phyloP scores from a whole-genome alignment of 2,888 invertebrate species.

The Stratiomys singularior region DNA sequence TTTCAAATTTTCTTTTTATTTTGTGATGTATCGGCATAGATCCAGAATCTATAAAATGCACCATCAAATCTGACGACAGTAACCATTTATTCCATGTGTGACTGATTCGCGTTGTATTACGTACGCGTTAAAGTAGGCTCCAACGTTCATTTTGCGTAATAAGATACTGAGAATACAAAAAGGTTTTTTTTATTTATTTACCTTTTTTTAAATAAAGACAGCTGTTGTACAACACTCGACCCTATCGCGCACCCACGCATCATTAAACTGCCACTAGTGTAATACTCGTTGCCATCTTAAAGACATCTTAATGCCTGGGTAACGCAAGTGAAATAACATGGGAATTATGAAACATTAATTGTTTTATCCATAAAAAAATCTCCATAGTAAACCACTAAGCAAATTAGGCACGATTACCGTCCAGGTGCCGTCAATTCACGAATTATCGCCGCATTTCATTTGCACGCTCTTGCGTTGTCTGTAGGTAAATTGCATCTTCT shows the following conservation, averaged over 20 bases:
- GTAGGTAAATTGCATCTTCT: not conserved
- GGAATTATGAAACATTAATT: conserved; percentile 2
- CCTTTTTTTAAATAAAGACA: no score
- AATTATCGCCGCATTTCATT: conserved; percentile 10
- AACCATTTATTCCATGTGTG: no score
- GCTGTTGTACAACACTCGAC: not conserved
- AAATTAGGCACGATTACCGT: conserved; percentile 11
- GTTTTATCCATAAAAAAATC: conserved; percentile 14
- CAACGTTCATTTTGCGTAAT: no score
- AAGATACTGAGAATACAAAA: no score
- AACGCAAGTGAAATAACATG: not conserved
- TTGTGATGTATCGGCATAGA: no score
- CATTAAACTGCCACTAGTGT: not conserved
- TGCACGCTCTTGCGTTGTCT: not conserved
- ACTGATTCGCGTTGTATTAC: no score
- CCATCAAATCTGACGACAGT: no score
- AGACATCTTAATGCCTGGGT: not conserved
- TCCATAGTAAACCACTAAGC: not conserved
- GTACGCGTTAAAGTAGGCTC: no score
- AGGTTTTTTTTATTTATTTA: no score
- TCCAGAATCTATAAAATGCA: no score
- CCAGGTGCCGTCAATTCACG: not conserved
- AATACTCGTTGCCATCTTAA: no score
- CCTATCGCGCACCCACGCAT: not conserved
- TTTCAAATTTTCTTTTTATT: no score